phyloP scores from a whole-genome alignment of 2,888 invertebrate genomes.

The Ectropis crepuscularia region DNA sequence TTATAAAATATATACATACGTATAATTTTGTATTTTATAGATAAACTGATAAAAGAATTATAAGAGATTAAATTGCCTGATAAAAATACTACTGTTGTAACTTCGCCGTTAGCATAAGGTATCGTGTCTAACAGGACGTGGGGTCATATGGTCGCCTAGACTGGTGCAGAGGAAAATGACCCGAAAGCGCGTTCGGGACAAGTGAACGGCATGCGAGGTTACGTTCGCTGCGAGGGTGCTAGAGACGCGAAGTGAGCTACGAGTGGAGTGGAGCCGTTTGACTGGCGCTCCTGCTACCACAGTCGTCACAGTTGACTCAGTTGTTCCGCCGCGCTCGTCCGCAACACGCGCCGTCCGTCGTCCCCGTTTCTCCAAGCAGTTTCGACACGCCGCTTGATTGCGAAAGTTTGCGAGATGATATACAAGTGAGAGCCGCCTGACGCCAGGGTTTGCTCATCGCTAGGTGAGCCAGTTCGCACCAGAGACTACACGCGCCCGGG shows the following conservation, averaged over 20 bases:
- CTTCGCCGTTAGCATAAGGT: slow-evolving; percentile 5
- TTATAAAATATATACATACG: slow-evolving; percentile 19
- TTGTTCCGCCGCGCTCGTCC: slow-evolving; percentile 22
- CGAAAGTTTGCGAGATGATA: slow-evolving; percentile 84
- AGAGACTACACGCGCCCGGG: slow-evolving; percentile 79
- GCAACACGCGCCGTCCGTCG: slow-evolving; percentile 39
- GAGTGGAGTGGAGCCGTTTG: slow-evolving; percentile 34
- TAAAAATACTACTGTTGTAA: slow-evolving; percentile 26
- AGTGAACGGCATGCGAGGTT: slow-evolving; percentile 54
- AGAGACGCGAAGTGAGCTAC: slow-evolving; percentile 64
- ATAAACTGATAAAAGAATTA: slow-evolving; percentile 18
- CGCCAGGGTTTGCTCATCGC: slow-evolving; percentile 82
- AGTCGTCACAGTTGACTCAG: slow-evolving; percentile 5
- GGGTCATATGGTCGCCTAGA: slow-evolving; percentile 17
- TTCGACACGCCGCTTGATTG: slow-evolving; percentile 80
- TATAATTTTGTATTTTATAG: slow-evolving; percentile 21
- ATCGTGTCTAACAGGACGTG: slow-evolving; percentile 15
- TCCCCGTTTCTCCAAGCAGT: slow-evolving; percentile 68
- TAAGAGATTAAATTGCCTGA: slow-evolving; percentile 27
- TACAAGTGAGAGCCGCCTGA: slow-evolving; percentile 82
- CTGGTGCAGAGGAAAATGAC: slow-evolving; percentile 34
- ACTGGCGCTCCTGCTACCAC: not conserved
- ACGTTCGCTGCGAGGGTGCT: slow-evolving; percentile 44
- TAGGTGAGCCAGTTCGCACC: slow-evolving; percentile 80
- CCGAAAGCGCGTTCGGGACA: slow-evolving; percentile 33